phyloP scores from a whole-genome alignment of 2,113 vertebrate species.

The Nycticryphes semicollaris region DNA sequence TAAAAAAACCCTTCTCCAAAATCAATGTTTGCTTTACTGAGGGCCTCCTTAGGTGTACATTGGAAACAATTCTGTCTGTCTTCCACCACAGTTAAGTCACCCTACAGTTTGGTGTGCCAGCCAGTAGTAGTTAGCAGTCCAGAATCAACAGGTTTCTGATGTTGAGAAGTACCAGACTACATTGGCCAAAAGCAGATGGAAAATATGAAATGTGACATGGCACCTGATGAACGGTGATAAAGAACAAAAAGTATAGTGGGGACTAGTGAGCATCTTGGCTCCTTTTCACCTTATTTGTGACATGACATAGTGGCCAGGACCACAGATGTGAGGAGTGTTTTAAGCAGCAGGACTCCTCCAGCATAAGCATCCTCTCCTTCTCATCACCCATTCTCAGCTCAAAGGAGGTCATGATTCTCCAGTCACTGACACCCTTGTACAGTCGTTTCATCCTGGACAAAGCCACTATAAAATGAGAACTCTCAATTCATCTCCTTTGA shows the following conservation, averaged over 20 bases:
- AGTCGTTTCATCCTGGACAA: neutral
- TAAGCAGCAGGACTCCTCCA: neutral
- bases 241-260: neutral
- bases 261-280: neutral
- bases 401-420: neutral
- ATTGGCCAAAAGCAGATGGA: slow-evolving; percentile 25
- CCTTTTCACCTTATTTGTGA: neutral
- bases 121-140: slow-evolving; percentile 61
- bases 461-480: neutral
- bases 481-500: neutral
- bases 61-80: slow-evolving; percentile 80
- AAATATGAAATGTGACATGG: slow-evolving; percentile 15
- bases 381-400: neutral
- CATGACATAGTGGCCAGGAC: neutral
- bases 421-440: neutral
- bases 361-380: neutral
- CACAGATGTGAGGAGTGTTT: neutral
- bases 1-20: slow-evolving; percentile 62
- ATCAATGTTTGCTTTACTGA: slow-evolving; percentile 81
- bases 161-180: slow-evolving; percentile 52
- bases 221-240: slow-evolving; percentile 17
- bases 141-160: slow-evolving; percentile 75
- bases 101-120: slow-evolving; percentile 56
- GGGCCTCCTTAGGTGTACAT: slow-evolving; percentile 78
- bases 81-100: slow-evolving; percentile 76